Percentiles rank a stretch among this genome's conserved stretches.
Evolutionary conservation across 1,140 invertebrate genomes (phyloP).

Genomic region (Halyomorpha halys): DNA sequence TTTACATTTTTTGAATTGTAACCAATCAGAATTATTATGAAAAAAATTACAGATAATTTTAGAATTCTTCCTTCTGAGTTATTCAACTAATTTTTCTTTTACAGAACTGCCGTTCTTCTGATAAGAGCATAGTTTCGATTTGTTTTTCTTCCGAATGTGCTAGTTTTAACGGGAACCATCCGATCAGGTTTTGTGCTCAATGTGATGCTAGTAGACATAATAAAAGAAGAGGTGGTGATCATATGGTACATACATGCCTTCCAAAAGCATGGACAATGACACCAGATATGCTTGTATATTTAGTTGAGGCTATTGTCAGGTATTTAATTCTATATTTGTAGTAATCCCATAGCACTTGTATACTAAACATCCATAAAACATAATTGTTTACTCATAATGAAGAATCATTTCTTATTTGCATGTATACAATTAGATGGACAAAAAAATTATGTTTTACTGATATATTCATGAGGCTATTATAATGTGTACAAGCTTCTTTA

Average conservation of each 20-base stretch:
- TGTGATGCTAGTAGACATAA: constrained; percentile 84
- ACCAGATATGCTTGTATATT: constrained; percentile 80
- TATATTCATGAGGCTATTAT: too few species aligned
- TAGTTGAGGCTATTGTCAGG: constrained; percentile 95
- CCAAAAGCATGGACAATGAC: constrained; percentile 79
- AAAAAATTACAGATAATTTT: too few species aligned
- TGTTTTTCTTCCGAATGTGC: constrained; percentile 96
- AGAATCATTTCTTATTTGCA: too few species aligned
- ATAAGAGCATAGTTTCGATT: constrained; percentile 89
- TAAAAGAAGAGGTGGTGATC: constrained; percentile 70
- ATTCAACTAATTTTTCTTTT: constrained; percentile 33
- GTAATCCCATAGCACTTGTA: too few species aligned
- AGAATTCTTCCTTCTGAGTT: too few species aligned
- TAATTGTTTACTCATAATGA: too few species aligned
- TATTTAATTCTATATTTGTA: constrained; percentile 38
- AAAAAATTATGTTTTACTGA: constrained; percentile 11
- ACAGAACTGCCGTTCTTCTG: constrained; percentile 82
- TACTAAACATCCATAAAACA: too few species aligned
- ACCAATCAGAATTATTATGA: too few species aligned
- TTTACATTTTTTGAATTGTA: too few species aligned
- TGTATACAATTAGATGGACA: too few species aligned
- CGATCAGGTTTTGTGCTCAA: constrained; percentile 85
- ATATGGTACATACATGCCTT: constrained; percentile 79
- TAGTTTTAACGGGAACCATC: constrained; percentile 89
- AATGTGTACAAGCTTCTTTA: too few species aligned